Evolutionary conservation across 1,140 invertebrate genomes (phyloP).

Genomic region (Drosophila erecta): DNA sequence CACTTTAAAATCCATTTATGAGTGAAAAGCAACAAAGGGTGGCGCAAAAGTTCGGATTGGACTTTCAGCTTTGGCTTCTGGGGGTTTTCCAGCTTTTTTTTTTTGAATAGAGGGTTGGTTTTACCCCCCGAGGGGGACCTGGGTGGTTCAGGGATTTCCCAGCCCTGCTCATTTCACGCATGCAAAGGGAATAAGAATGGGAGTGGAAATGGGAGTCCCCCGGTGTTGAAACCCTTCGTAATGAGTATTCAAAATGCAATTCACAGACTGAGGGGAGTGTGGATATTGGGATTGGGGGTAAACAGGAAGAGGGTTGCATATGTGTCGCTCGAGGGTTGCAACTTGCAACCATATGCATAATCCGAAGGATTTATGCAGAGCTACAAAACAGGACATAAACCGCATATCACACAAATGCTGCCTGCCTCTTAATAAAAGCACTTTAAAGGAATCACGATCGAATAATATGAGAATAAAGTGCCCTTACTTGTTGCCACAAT

Average conservation of each 20-base stretch:
- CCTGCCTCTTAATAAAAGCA: neutral
- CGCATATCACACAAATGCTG: neutral
- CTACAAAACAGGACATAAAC: neutral
- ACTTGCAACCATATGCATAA: slow-evolving; percentile 35
- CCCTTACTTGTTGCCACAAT: too few relatives aligned
- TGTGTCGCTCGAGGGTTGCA: slow-evolving; percentile 32
- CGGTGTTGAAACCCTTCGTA: slow-evolving; percentile 54
- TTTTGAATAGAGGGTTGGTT: slow-evolving; percentile 26
- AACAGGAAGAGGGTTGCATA: slow-evolving; percentile 46
- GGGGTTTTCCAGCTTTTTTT: slow-evolving; percentile 17
- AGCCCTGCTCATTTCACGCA: slow-evolving; percentile 41
- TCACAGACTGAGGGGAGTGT: slow-evolving; percentile 19
- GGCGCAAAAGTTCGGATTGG: slow-evolving; percentile 20
- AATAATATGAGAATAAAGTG: neutral
- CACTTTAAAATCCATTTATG: slow-evolving; percentile 81
- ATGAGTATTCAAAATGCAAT: slow-evolving; percentile 80
- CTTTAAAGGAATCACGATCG: too few relatives aligned
- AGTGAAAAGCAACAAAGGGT: slow-evolving; percentile 55
- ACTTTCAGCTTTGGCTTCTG: slow-evolving; percentile 20
- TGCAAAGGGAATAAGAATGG: neutral
- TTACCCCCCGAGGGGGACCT: neutral
- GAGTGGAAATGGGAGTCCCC: slow-evolving; percentile 5
- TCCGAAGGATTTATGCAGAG: slow-evolving; percentile 26
- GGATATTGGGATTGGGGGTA: slow-evolving; percentile 3
- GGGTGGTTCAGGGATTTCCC: neutral